Conservation (phyloP, 1,140 invertebrate genomes). For the Aphidius ervi region DNA sequence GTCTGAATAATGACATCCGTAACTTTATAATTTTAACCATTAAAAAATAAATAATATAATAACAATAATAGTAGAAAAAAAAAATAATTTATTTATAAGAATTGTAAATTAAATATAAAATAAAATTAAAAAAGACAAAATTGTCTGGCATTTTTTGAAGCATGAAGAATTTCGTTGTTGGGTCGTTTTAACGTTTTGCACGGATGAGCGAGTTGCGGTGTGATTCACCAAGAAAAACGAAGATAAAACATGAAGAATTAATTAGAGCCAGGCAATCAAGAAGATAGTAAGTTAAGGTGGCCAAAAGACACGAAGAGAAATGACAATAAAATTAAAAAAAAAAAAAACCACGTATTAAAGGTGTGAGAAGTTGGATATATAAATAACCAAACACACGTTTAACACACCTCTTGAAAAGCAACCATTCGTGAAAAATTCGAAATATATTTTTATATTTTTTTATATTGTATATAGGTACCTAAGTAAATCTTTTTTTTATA, state of each 20-base stretch:
- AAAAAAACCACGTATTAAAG: slow-evolving; percentile 31
- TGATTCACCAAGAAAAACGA: slow-evolving; percentile 35
- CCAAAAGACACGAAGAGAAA: slow-evolving; percentile 42
- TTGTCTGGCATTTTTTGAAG: slow-evolving; percentile 5
- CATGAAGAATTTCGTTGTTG: neutral
- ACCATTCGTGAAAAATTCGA: slow-evolving; percentile 10
- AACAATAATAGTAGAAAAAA: too few species aligned
- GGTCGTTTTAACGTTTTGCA: neutral
- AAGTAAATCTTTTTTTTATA: slow-evolving; percentile 19
- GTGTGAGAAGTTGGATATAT: slow-evolving; percentile 32
- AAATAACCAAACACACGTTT: slow-evolving; percentile 47
- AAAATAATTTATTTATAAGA: too few species aligned
- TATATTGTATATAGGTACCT: slow-evolving; percentile 16
- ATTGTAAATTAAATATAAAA: neutral
- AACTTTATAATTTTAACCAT: too few species aligned
- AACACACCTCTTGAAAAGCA: slow-evolving; percentile 44
- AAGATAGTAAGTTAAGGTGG: slow-evolving; percentile 37
- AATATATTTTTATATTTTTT: slow-evolving; percentile 11
- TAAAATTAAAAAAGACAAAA: neutral
- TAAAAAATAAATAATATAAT: too few species aligned
- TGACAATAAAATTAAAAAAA: slow-evolving; percentile 32
- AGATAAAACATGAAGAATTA: slow-evolving; percentile 51
- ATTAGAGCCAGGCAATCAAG: slow-evolving; percentile 50
- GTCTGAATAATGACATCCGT: too few species aligned
- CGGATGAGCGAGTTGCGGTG: neutral